Evolutionary conservation across 2,888 invertebrate species (phyloP), one percentile per base, ranked within the genome.

Genomic region (Heliconius aoede): DNA sequence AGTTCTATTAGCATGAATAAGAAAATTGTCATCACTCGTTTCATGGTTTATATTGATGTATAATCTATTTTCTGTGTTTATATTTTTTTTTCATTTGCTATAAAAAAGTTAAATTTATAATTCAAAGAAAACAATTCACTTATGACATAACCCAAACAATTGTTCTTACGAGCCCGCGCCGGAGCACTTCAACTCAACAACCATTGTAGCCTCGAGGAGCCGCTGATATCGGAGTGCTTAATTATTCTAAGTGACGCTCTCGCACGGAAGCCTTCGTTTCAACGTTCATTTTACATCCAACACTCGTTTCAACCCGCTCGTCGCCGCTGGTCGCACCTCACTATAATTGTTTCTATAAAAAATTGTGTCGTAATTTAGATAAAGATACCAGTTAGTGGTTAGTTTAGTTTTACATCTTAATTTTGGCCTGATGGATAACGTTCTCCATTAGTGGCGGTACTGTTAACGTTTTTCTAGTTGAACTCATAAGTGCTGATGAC

Each of bases 371-470:
- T 88, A 85, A 85, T 88, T 87, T 85, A 89, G 89, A 90, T 90
- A 88, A 87, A 88, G 84, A 85, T 84, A 84, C 82, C 80, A 78
- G 78, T 82, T 80, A 80, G 82, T 81, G 80, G 80, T 79, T 74
- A 81, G 82, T 81, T 80, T 78, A 80, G 84, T 82, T 83, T 83
- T 83, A 83, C 86, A 82, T 88, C 87, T 90, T 88, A 89, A 91
- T 91, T 91, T 89, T 82, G 86, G 85, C 88, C 90, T 91, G 90
- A 91, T 89, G 88, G 87, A 91, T 91, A 87, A 90, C 89, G 86
- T 86, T 86, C 85, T 88, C 91, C 90, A 92, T 92, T 92, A 92
- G 87, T 84, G 88, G 83, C 83, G 85, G 87, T 87, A 88, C 87
- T 90, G 90, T 92, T 90, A 90, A 91, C 91, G 90, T 88, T 82